Base-by-base conservation (phyloP, 2,797 vertebrate species). In the Agapornis canus region DNA sequence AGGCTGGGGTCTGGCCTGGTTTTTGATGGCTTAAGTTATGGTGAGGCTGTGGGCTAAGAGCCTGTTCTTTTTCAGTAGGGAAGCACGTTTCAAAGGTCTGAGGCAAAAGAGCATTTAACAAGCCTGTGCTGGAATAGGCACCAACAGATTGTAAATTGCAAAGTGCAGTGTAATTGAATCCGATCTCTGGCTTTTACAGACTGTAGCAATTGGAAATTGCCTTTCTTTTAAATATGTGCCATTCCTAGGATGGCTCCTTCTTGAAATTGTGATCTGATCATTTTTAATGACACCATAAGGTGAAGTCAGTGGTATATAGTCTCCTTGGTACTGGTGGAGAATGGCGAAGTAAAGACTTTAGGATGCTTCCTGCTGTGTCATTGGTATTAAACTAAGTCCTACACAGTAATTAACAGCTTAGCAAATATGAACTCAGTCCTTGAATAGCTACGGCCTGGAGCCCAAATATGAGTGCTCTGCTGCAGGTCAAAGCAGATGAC, bases 121-220 rank as follows among this genome's bases (percentile, higher is more conserved):
- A 89, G 82, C 63, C 73, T 86, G n/a, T 92, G 69, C 94, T 91
- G 84, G 72, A 92, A 95, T 56, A 87, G 83, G 63, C 72, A 93
- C 72, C 95, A 96, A 70, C 86, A 96, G 95, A 94, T 22, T 94
- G 90, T 82, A 87, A 94, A 94, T 89, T 94, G 92, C 63, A 2
- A 95, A 95, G 76, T 91, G 86, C 89, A 88, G 73, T 52, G 95
- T 96, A 95, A 96, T 91, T 94, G 91, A 94, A 96, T 95, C 95
- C 92, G 91, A 90, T 96, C 92, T 91, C 84, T 91, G 89, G 64
- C 84, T 96, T 95, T 94, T 87, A 89, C 45, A 85, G 57, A n/a
- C 69, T 72, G 57, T 83, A 69, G 86, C 72, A 93, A 89, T 79
- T 91, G 91, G 91, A 94, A 95, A 86, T 93, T 89, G 84, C 59